These are phyloP conservation scores for Meles meles DNA, from an alignment of 2,113 vertebrate species.

Conservation along the genomic window DNA sequence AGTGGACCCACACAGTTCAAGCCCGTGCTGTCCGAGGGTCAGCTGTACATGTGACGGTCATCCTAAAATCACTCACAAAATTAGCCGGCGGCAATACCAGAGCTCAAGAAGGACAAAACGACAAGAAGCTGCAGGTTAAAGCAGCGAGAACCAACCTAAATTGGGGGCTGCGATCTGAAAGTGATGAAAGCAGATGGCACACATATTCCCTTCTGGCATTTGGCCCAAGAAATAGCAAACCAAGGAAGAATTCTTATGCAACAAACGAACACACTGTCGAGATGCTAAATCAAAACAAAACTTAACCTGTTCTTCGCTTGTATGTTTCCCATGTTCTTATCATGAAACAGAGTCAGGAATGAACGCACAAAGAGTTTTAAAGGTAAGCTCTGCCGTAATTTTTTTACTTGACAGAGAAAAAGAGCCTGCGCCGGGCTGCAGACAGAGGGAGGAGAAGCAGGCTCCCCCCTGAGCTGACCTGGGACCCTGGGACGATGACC, in stretches of 20 bases:
- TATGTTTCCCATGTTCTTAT: not conserved
- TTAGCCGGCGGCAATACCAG: not conserved
- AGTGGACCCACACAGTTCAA: not conserved
- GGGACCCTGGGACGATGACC: not conserved
- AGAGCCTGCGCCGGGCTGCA: not conserved
- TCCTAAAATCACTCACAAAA: not conserved
- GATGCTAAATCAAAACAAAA: not conserved
- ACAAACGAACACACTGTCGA: not conserved
- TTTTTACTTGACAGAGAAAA: not conserved
- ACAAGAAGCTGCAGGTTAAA: not conserved
- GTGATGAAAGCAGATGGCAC: constrained; percentile 43
- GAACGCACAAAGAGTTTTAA: not conserved
- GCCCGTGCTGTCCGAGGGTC: not conserved
- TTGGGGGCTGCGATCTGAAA: constrained; percentile 19
- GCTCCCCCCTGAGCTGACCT: not conserved
- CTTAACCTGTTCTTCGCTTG: not conserved
- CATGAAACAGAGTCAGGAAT: not conserved
- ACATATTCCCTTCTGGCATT: constrained; percentile 7
- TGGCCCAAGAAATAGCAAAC: constrained; percentile 31
- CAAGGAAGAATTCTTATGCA: constrained; percentile 51
- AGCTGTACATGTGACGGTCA: not conserved
- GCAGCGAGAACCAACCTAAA: constrained; percentile 26
- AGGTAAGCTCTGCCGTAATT: not conserved
- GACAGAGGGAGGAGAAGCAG: not conserved
- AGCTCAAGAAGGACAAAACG: not conserved